Conservation (phyloP, 2,113 vertebrate species). For the Ameiurus melas region DNA sequence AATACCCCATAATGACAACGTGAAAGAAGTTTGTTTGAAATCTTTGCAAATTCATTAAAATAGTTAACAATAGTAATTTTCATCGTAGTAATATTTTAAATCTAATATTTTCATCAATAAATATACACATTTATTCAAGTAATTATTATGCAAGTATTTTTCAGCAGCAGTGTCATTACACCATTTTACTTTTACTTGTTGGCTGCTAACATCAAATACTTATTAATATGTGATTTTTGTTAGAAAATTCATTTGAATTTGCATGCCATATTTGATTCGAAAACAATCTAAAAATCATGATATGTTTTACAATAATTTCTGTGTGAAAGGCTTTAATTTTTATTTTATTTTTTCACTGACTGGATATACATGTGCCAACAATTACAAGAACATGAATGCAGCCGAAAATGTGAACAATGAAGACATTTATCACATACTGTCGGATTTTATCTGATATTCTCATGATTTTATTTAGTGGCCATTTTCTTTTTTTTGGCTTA, state of each 20-base stretch:
- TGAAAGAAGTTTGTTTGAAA: too few species aligned
- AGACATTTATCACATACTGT: background rate
- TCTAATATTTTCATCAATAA: background rate
- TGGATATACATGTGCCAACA: background rate
- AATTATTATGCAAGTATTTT: background rate
- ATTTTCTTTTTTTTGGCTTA: slow-evolving; percentile 10
- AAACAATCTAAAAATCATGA: background rate
- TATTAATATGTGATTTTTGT: background rate
- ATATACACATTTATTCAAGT: background rate
- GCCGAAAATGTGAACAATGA: background rate
- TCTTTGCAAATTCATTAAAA: too few species aligned
- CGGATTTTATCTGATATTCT: background rate
- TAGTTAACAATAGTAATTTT: background rate
- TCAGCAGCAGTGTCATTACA: background rate
- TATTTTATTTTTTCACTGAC: background rate
- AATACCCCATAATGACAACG: too few species aligned
- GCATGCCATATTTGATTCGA: background rate
- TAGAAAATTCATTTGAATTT: background rate
- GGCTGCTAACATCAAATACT: background rate
- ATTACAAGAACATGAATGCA: background rate
- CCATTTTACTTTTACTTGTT: background rate
- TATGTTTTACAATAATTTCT: background rate
- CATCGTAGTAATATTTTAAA: background rate
- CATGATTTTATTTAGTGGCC: background rate
- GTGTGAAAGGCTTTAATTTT: background rate